Evolutionary conservation across 2,888 invertebrate species (phyloP).

Genomic region (Norana najaformis): DNA sequence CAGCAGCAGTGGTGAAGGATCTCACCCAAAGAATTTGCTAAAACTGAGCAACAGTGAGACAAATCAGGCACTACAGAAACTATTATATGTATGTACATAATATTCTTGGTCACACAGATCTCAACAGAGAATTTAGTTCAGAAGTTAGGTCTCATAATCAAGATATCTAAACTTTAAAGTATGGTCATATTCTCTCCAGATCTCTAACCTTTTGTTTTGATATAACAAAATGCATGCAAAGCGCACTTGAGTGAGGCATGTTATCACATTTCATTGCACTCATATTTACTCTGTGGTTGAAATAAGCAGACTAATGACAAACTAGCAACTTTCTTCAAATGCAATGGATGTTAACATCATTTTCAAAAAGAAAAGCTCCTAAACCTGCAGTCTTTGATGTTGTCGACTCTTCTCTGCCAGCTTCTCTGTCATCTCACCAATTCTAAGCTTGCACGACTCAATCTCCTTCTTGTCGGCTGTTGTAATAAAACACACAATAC

Average conservation of each 20-base stretch:
- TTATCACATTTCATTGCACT: neutral
- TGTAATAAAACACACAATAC: neutral
- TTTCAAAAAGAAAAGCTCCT: neutral
- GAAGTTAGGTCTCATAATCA: neutral
- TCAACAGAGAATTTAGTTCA: neutral
- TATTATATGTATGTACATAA: neutral
- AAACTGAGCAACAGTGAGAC: neutral
- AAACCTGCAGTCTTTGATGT: conserved; percentile 21
- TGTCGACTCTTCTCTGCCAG: neutral
- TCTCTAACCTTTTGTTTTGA: neutral
- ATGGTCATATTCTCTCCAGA: too few relatives aligned
- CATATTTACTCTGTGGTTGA: neutral
- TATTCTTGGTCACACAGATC: neutral
- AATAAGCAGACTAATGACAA: neutral
- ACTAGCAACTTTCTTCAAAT: neutral
- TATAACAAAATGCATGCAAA: neutral
- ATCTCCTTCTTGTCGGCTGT: conserved; percentile 8
- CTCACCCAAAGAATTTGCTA: neutral
- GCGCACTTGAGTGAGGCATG: neutral
- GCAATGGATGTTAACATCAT: neutral
- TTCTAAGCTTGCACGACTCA: neutral
- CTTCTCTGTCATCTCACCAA: conserved; percentile 2
- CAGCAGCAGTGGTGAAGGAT: neutral
- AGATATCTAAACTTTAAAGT: too few relatives aligned
- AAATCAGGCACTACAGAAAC: neutral